phyloP scores from a whole-genome alignment of 2,797 vertebrate species.

The Phyllotis vaccarum region DNA sequence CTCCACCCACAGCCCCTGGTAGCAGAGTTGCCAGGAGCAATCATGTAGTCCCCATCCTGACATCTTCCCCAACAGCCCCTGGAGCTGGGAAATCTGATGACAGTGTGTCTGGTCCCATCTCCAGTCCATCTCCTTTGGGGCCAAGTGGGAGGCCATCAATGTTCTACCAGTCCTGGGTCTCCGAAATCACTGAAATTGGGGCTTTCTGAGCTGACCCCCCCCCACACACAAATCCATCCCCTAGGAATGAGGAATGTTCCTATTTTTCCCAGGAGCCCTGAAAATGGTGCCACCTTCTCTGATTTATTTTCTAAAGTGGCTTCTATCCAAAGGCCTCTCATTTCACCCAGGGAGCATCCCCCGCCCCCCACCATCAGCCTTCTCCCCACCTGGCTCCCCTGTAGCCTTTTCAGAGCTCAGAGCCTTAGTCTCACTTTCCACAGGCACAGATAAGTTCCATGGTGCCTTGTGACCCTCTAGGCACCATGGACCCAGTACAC shows the following conservation, averaged over 20 bases:
- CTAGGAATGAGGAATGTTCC: background rate
- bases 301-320: constrained; percentile 76
- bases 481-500: background rate
- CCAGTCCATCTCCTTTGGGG: constrained; percentile 80
- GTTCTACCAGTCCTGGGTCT: constrained; percentile 91
- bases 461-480: background rate
- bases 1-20: constrained; percentile 73
- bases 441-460: background rate
- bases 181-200: constrained; percentile 95
- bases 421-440: background rate
- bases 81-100: constrained; percentile 66
- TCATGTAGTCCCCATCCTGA: constrained; percentile 78
- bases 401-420: background rate
- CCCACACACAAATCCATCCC: rapidly evolving
- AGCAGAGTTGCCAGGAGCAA: constrained; percentile 86
- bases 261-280: background rate
- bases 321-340: background rate
- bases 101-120: constrained; percentile 72
- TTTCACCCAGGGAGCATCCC: background rate
- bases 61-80: constrained; percentile 76
- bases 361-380: background rate
- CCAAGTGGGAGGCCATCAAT: constrained; percentile 87
- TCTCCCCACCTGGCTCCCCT: background rate
- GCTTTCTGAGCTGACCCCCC: constrained; percentile 90
- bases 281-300: constrained; percentile 46